Evolutionary conservation across 2,113 vertebrate species (phyloP).

Genomic region (Dicaeum eximium): DNA sequence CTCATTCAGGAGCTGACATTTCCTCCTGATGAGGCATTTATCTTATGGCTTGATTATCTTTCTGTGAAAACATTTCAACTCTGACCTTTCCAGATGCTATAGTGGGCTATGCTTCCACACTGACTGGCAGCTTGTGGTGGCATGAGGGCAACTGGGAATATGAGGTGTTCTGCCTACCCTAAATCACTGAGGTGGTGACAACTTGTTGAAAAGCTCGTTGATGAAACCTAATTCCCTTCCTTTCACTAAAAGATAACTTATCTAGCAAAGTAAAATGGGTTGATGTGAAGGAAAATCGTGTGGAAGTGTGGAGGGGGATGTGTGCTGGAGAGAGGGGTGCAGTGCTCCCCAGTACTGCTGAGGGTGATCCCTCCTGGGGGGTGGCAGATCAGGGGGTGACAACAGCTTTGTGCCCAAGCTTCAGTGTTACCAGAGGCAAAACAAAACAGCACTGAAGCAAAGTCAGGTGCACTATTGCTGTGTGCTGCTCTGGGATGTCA

Average conservation of each 20-base stretch:
- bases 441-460: not conserved
- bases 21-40: slow-evolving; percentile 48
- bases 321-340: not conserved
- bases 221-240: not conserved
- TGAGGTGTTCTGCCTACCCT: slow-evolving; percentile 41
- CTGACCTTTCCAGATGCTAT: slow-evolving; percentile 62
- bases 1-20: slow-evolving; percentile 53
- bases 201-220: slow-evolving; percentile 34
- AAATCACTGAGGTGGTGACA: slow-evolving; percentile 26
- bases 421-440: not conserved
- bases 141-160: not conserved
- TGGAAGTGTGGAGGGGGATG: not conserved
- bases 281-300: not conserved
- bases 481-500: not conserved
- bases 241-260: not conserved
- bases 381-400: not conserved
- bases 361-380: not conserved
- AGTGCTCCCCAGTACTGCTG: not conserved
- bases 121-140: not conserved
- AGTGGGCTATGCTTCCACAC: slow-evolving; percentile 16
- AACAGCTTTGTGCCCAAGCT: not conserved
- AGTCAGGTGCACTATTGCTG: not conserved
- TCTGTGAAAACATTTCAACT: slow-evolving; percentile 63
- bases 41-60: slow-evolving; percentile 64
- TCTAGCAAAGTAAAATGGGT: not conserved